A percentile compares a stretch with the other conserved stretches of the same genome.
phyloP scores from a whole-genome alignment of 1,140 invertebrate genomes.

The Eupeodes corollae region DNA sequence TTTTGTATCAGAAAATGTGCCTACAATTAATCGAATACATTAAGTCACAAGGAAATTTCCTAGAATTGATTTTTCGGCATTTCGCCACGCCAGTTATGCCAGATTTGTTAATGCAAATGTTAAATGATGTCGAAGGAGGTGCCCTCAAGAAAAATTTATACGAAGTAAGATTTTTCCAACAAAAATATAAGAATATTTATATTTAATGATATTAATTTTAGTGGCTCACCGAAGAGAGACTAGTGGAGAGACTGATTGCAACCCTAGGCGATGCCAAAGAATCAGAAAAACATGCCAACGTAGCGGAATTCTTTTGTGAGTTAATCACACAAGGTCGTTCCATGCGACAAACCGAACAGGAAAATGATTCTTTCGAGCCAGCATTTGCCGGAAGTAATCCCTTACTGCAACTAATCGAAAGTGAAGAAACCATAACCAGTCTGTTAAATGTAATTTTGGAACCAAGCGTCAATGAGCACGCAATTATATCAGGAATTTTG shows the following conservation, averaged over 20 bases:
- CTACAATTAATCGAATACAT: constrained; percentile 85
- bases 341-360: constrained; percentile 45
- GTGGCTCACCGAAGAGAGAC: constrained; percentile 82
- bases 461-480: constrained; percentile 56
- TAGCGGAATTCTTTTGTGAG: constrained; percentile 71
- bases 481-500: constrained; percentile 66
- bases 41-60: constrained; percentile 73
- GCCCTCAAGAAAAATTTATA: constrained; percentile 70
- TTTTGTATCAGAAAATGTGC: constrained; percentile 79
- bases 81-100: constrained; percentile 90
- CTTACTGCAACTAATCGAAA: constrained; percentile 31
- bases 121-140: constrained; percentile 71
- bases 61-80: constrained; percentile 75
- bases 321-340: constrained; percentile 60
- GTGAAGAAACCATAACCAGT: constrained; percentile 35
- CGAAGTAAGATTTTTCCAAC: constrained; percentile 50
- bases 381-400: constrained; percentile 29
- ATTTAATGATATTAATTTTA: constrained; percentile 42
- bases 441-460: constrained; percentile 61
- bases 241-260: constrained; percentile 71
- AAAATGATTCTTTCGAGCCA: constrained; percentile 39
- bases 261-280: constrained; percentile 65
- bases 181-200: constrained; percentile 3
- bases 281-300: constrained; percentile 65
- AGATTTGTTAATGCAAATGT: constrained; percentile 80